Evolutionary conservation across 2,888 invertebrate species (phyloP), one percentile per base, ranked within the genome.

Genomic region (Tenthredo notha): DNA sequence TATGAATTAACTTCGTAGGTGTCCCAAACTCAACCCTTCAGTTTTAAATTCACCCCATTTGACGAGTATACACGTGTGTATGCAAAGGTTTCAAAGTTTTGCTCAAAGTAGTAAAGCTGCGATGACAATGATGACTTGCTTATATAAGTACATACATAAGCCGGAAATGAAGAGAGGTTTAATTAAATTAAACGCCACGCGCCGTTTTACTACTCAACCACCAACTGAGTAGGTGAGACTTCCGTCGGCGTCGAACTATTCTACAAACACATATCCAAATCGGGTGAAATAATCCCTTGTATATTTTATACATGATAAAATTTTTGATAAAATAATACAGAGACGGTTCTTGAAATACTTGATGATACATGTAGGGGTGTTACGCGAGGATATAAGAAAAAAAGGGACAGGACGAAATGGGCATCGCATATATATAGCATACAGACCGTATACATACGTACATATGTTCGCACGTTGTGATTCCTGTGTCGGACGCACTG

Each of bases 381-480:
- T 40, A 61, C 7, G 33, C 29, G 74, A 74, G 47, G 72, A 43
- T 43, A 77, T 50, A 29, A 33, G 33, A 10, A 54, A 54, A 77
- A 54, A 0, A 33, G 33, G 50, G 77, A n/a, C 12, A 29, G 29
- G 33, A 10, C 47, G 43, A 25, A 74, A 25, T 6, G 25, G 21
- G 43, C 43, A 74, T 18, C n/a, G 21, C 54, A 29, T 33, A 77
- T 33, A 77, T 18, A 70, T 70, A 61, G 70, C 29, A 33, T 21
- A 37, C 72, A 72, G 37, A 72, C 40, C 43, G n/a, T 72, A 72
- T 72, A 72, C 43, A 37, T 37, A n/a, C 50, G n/a, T 29, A 92
- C 92, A 90, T 92, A 92, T 92, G 92, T 92, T 92, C 92, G 88
- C 91, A 88, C 90, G 87, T 92, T 88, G 89, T 86, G 89, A 88